phyloP scores from a whole-genome alignment of 2,113 vertebrate genomes.

The Tyrannus savana region DNA sequence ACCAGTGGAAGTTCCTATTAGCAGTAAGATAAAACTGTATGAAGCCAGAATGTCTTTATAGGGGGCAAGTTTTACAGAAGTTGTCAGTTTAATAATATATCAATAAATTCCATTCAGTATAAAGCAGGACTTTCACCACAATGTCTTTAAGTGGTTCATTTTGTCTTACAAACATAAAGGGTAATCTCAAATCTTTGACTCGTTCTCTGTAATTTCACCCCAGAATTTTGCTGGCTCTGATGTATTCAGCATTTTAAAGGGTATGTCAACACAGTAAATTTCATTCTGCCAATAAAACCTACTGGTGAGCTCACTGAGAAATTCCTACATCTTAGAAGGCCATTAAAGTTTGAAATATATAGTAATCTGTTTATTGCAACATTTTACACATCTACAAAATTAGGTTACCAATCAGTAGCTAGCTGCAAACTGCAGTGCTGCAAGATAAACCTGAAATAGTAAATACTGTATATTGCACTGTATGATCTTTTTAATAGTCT shows the following conservation, averaged over 20 bases:
- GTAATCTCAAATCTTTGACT: background rate
- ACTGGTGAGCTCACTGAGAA: slow-evolving; percentile 64
- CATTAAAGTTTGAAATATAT: slow-evolving; percentile 70
- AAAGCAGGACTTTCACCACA: background rate
- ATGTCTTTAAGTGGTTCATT: background rate
- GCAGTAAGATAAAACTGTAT: background rate
- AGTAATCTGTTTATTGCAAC: slow-evolving; percentile 72
- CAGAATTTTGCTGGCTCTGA: slow-evolving; percentile 23
- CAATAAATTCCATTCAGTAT: slow-evolving; percentile 8
- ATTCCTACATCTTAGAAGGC: slow-evolving; percentile 58
- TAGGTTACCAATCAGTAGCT: slow-evolving; percentile 17
- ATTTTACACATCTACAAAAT: slow-evolving; percentile 65
- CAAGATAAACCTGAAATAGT: slow-evolving; percentile 29
- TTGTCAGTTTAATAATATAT: slow-evolving; percentile 6
- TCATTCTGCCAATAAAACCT: slow-evolving; percentile 65
- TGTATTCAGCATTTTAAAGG: slow-evolving; percentile 48
- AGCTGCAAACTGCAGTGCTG: background rate
- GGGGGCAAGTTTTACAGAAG: background rate
- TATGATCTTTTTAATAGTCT: background rate
- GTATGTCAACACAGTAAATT: slow-evolving; percentile 67
- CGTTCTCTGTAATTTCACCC: background rate
- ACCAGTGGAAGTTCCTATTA: background rate
- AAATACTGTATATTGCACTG: background rate
- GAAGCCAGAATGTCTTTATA: background rate
- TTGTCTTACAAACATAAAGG: background rate